Conservation (phyloP, 2,888 invertebrate species). For the Sinotaia quadrata region DNA sequence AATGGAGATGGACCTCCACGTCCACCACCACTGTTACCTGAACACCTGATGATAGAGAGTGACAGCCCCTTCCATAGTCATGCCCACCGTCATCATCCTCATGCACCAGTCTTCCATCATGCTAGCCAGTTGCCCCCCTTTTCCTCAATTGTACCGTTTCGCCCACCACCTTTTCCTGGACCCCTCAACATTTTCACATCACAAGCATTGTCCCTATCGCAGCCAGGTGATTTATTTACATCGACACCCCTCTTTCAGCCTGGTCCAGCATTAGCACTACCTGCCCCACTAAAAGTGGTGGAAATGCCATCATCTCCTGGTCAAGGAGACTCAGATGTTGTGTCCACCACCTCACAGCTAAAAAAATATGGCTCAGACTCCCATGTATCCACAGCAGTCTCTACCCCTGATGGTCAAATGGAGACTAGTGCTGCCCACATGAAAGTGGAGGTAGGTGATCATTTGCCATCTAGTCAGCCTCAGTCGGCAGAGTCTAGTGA, state of each 20-base stretch:
- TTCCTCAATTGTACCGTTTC: slow-evolving; percentile 46
- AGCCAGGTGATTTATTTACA: slow-evolving; percentile 24
- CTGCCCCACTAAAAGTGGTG: slow-evolving; percentile 32
- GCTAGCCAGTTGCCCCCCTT: slow-evolving; percentile 51
- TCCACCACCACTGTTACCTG: slow-evolving; percentile 14
- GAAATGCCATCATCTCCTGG: slow-evolving; percentile 33
- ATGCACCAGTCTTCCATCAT: slow-evolving; percentile 23
- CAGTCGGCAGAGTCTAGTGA: slow-evolving; percentile 57
- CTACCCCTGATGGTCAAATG: slow-evolving; percentile 29
- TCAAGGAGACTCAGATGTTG: slow-evolving; percentile 39
- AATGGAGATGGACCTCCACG: slow-evolving; percentile 26
- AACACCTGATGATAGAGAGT: slow-evolving; percentile 23
- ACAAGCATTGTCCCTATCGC: slow-evolving; percentile 29
- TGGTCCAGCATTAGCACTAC: slow-evolving; percentile 29
- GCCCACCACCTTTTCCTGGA: slow-evolving; percentile 40
- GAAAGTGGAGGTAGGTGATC: slow-evolving; percentile 21
- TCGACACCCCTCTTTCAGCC: slow-evolving; percentile 23
- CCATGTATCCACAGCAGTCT: slow-evolving; percentile 46
- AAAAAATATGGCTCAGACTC: slow-evolving; percentile 60
- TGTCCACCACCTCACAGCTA: slow-evolving; percentile 50
- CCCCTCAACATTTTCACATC: slow-evolving; percentile 43
- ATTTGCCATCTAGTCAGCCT: slow-evolving; percentile 5
- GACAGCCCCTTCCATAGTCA: slow-evolving; percentile 13
- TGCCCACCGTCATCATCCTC: slow-evolving; percentile 23
- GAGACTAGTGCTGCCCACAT: slow-evolving; percentile 14